phyloP scores from a whole-genome alignment of 1,140 invertebrate genomes.

The Bombus superbus region DNA sequence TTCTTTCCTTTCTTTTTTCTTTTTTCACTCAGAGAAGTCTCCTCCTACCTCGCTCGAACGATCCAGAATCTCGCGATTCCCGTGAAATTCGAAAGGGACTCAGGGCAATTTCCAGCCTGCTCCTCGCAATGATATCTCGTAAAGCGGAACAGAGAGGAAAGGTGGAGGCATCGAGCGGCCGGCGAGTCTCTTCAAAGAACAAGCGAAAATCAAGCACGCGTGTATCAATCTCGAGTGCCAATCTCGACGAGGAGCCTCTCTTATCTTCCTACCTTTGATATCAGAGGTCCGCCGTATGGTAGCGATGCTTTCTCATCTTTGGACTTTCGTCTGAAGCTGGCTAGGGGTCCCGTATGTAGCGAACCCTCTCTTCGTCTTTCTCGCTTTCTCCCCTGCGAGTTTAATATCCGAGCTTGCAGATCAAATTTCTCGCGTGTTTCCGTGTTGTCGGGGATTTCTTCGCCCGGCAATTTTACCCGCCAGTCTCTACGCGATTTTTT shows the following conservation, averaged over 20 bases:
- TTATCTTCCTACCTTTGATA: constrained; percentile 62
- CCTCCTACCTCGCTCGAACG: neutral
- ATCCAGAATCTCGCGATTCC: neutral
- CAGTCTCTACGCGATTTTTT: neutral
- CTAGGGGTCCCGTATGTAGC: constrained; percentile 23
- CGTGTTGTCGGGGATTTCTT: constrained; percentile 15
- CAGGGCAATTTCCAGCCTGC: constrained; percentile 35
- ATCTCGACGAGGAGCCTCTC: constrained; percentile 51
- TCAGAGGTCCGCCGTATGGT: constrained; percentile 26
- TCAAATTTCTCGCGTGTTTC: constrained; percentile 51
- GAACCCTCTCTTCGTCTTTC: neutral
- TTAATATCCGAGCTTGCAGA: constrained; percentile 55
- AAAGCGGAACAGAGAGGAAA: neutral
- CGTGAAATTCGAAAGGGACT: constrained; percentile 31
- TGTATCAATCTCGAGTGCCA: constrained; percentile 66
- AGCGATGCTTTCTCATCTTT: constrained; percentile 35
- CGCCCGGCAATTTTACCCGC: neutral
- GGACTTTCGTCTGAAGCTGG: constrained; percentile 33
- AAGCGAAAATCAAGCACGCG: constrained; percentile 66
- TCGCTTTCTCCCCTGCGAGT: neutral
- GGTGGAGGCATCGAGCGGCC: neutral
- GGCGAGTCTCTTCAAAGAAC: constrained; percentile 60
- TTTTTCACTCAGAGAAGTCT: neutral
- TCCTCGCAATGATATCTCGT: constrained; percentile 31
- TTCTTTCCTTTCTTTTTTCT: neutral